Percentiles rank a stretch among this genome's conserved stretches.
These are phyloP conservation scores for Procavia capensis DNA, from an alignment of 2,113 vertebrate species.

Conservation along the genomic window DNA sequence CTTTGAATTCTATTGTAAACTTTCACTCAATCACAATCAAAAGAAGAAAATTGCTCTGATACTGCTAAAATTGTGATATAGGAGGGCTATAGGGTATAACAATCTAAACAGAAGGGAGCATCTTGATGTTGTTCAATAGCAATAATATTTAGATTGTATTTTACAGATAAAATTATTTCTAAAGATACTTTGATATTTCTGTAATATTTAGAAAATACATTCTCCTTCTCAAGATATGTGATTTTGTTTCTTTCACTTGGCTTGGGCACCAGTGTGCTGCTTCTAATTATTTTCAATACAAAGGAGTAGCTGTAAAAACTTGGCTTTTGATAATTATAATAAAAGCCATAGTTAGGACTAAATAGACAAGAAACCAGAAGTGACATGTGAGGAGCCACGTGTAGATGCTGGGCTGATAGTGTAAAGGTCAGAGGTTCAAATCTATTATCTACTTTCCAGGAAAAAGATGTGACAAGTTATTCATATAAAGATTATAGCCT, in stretches of 20 bases:
- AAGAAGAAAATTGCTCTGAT: background rate
- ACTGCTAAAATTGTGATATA: background rate
- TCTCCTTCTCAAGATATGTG: background rate
- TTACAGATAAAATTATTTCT: background rate
- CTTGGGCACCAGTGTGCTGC: background rate
- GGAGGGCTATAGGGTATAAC: background rate
- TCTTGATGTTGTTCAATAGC: background rate
- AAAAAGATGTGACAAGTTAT: no score
- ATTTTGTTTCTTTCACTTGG: background rate
- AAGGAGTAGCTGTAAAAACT: background rate
- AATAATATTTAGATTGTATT: background rate
- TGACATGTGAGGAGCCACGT: background rate
- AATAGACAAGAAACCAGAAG: background rate
- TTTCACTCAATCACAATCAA: no score
- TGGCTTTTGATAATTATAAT: background rate
- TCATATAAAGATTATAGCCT: no score
- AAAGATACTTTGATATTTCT: background rate
- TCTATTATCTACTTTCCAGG: no score
- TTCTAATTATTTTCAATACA: background rate
- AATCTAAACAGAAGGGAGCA: background rate
- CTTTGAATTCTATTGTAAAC: no score
- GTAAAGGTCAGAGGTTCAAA: no score
- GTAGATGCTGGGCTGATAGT: no score
- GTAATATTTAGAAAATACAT: background rate
- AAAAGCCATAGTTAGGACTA: background rate